Evolutionary conservation across 1,140 invertebrate species (phyloP).

Genomic region (Tribolium madens): DNA sequence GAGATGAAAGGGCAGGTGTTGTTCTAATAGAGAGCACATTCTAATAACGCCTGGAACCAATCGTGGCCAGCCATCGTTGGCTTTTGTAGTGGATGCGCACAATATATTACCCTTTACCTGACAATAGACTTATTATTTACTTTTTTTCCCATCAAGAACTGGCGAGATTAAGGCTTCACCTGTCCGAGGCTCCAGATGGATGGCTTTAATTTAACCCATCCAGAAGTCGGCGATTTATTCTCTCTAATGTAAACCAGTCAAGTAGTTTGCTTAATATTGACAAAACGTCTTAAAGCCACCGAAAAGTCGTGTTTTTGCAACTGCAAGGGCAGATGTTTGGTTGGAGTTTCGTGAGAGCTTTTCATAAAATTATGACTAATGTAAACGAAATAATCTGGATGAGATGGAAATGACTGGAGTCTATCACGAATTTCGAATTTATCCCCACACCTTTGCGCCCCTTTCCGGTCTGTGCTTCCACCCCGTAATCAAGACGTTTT

Average conservation of each 20-base stretch:
- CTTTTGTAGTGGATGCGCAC: slow-evolving; percentile 23
- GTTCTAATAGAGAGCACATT: slow-evolving; percentile 34
- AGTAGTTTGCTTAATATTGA: slow-evolving; percentile 17
- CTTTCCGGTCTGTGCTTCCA: slow-evolving; percentile 6
- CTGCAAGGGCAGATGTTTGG: slow-evolving; percentile 5
- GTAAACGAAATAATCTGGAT: slow-evolving; percentile 24
- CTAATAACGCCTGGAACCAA: slow-evolving; percentile 39
- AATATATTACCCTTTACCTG: slow-evolving; percentile 39
- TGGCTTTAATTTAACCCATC: slow-evolving; percentile 31
- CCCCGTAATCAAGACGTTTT: slow-evolving; percentile 37
- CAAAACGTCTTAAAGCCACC: neutral
- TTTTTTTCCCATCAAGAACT: slow-evolving; percentile 8
- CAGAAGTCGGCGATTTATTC: slow-evolving; percentile 34
- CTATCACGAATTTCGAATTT: slow-evolving; percentile 9
- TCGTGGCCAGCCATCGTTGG: slow-evolving; percentile 37
- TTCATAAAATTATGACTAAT: slow-evolving; percentile 8
- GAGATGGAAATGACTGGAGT: neutral
- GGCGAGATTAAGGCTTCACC: slow-evolving; percentile 38
- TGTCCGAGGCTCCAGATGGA: slow-evolving; percentile 28
- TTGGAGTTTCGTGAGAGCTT: too few relatives aligned
- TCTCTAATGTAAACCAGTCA: slow-evolving; percentile 4
- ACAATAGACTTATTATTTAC: slow-evolving; percentile 32
- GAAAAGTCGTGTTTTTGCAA: slow-evolving; percentile 18
- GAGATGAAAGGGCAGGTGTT: slow-evolving; percentile 30
- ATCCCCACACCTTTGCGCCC: slow-evolving; percentile 15